Conservation (phyloP, 2,113 vertebrate species). For the Tyto alba region DNA sequence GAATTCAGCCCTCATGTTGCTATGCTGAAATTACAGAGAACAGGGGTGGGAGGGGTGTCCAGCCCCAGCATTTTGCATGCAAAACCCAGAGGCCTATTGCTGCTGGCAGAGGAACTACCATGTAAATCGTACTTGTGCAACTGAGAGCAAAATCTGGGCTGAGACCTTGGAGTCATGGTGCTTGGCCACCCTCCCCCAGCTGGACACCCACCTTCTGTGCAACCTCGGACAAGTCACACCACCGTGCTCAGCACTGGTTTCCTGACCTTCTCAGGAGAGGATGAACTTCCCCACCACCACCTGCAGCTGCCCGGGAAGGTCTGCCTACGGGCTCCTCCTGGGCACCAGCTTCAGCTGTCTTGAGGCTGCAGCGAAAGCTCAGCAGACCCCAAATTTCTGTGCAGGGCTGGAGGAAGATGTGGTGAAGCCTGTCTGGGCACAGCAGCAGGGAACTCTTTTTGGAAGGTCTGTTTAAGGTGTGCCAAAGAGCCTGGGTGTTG, state of each 20-base stretch:
- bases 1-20: rapidly evolving
- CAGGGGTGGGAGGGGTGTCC: rapidly evolving
- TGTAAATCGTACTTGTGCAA: neutral
- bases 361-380: neutral
- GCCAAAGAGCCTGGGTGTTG: neutral
- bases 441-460: neutral
- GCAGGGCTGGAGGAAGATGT: neutral
- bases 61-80: neutral
- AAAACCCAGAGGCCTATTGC: neutral
- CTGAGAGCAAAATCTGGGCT: neutral
- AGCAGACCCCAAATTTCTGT: neutral
- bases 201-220: neutral
- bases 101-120: neutral
- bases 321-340: neutral
- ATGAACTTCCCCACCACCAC: neutral
- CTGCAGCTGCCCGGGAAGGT: neutral
- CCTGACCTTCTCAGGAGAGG: neutral
- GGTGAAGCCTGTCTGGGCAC: neutral
- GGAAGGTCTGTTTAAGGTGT: neutral
- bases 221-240: rapidly evolving
- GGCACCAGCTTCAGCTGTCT: neutral
- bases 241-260: rapidly evolving
- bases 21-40: neutral
- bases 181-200: too few species aligned
- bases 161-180: neutral